Percentiles rank a stretch among this genome's conserved stretches.
Evolutionary conservation across 2,113 vertebrate species (phyloP).

Genomic region (Sula dactylatra): DNA sequence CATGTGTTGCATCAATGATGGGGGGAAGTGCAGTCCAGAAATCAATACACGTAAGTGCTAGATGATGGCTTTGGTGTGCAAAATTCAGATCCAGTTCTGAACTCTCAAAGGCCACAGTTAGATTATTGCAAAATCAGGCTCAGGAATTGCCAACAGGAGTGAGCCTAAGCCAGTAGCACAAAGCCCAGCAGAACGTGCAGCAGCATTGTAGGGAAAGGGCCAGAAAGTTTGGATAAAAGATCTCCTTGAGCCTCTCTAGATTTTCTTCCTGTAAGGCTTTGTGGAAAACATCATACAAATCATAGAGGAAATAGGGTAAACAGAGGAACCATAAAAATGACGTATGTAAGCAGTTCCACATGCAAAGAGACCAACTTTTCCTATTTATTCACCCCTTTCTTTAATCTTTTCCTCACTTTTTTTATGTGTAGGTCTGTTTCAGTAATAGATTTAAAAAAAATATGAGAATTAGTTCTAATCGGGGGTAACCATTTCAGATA

Average conservation of each 20-base stretch:
- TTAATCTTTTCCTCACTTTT: neutral
- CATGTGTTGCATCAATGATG: neutral
- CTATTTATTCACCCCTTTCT: neutral
- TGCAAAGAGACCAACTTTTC: neutral
- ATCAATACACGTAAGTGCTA: accelerated
- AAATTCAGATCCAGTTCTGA: neutral
- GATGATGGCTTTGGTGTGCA: neutral
- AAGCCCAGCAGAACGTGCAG: neutral
- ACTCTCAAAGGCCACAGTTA: neutral
- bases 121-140: neutral
- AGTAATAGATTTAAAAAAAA: neutral
- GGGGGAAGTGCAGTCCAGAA: neutral
- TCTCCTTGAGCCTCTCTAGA: neutral
- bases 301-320: neutral
- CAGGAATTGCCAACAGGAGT: neutral
- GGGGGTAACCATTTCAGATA: neutral
- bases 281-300: neutral
- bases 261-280: neutral
- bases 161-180: neutral
- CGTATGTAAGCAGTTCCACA: neutral
- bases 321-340: neutral
- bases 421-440: neutral
- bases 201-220: neutral
- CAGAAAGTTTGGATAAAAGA: neutral
- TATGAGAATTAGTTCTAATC: neutral